These are phyloP conservation scores for Agrotis ipsilon DNA, from an alignment of 2,888 invertebrate species.

Conservation along the genomic window DNA sequence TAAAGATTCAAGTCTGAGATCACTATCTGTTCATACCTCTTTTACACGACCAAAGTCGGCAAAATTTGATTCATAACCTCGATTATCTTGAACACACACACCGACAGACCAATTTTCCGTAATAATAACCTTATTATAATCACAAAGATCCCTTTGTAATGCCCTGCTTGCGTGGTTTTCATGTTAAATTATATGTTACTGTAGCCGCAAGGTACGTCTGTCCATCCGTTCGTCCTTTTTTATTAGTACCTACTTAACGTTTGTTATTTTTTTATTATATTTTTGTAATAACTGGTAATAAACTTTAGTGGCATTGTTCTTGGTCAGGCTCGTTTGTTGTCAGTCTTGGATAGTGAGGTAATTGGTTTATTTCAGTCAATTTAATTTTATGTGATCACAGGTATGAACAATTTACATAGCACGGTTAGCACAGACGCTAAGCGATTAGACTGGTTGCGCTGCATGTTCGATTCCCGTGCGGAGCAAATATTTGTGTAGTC, in stretches of 20 bases:
- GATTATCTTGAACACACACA: constrained; percentile 59
- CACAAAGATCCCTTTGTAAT: constrained; percentile 64
- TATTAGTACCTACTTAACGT: constrained; percentile 67
- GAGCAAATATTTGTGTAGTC: no score
- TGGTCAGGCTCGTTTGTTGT: constrained; percentile 10
- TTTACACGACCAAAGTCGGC: constrained; percentile 36
- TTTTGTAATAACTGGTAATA: constrained; percentile 57
- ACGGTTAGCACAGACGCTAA: no score
- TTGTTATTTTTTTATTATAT: constrained; percentile 41
- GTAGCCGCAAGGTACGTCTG: constrained; percentile 63
- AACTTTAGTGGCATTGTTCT: constrained; percentile 44
- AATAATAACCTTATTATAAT: constrained; percentile 68
- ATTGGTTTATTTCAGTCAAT: constrained; percentile 32
- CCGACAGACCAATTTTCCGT: constrained; percentile 63
- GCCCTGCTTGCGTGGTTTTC: constrained; percentile 61
- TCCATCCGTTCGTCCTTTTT: constrained; percentile 59
- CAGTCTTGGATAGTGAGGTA: constrained; percentile 1
- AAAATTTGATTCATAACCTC: constrained; percentile 58
- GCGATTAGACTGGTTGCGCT: no score
- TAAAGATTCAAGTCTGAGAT: neutral
- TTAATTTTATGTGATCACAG: constrained; percentile 9
- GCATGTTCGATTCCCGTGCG: no score
- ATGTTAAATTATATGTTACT: constrained; percentile 65
- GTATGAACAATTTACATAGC: no score
- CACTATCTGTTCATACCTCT: constrained; percentile 10